phyloP scores from a whole-genome alignment of 2,113 vertebrate species.

The Monarcha castaneiventris region DNA sequence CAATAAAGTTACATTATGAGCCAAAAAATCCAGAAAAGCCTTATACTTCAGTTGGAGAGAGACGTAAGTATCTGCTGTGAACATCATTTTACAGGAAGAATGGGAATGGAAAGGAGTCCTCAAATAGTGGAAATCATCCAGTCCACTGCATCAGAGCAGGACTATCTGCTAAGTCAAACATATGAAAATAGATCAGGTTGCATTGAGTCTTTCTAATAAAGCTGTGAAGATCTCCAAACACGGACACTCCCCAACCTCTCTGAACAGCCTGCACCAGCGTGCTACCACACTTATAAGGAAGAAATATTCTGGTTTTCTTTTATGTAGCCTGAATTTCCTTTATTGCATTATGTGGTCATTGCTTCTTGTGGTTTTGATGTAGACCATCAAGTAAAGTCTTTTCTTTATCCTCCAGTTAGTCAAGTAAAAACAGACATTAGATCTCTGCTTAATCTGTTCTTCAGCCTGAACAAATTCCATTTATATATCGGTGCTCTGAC shows the following conservation, averaged over 20 bases:
- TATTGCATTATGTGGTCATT: not conserved
- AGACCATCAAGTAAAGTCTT: not conserved
- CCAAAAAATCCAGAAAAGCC: not conserved
- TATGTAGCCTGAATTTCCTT: not conserved
- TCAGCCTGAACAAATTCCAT: not conserved
- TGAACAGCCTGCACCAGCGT: not conserved
- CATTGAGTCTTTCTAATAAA: not conserved
- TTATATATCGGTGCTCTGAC: not conserved
- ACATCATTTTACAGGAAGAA: not conserved
- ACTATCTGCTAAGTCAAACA: not conserved
- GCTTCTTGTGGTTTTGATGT: not conserved
- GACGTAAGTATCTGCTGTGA: not conserved
- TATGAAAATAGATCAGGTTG: not conserved
- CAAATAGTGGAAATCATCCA: not conserved
- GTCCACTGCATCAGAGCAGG: not conserved
- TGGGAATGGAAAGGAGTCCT: not conserved
- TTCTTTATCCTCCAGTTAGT: not conserved
- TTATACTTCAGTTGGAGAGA: not conserved
- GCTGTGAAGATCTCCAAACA: not conserved
- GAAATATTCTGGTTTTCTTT: not conserved
- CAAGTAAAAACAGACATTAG: not conserved
- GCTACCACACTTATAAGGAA: fast-evolving
- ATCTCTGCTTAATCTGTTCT: not conserved
- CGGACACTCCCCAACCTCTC: not conserved
- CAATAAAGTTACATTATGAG: not conserved